Evolutionary conservation across 2,888 invertebrate genomes (phyloP).

Genomic region (Lasioglossum pauxillum): DNA sequence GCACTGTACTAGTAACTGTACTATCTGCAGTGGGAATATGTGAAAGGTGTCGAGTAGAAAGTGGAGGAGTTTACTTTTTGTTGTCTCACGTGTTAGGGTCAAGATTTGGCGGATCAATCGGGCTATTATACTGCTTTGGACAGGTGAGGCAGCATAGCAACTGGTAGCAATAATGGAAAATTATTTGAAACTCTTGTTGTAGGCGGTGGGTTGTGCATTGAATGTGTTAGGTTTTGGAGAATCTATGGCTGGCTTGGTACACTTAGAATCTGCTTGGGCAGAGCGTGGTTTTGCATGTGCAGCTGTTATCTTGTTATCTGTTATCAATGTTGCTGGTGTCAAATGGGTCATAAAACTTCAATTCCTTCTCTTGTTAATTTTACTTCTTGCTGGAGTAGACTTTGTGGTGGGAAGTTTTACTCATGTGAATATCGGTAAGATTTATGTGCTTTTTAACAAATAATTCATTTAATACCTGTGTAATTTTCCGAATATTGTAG

Average conservation of each 20-base stretch:
- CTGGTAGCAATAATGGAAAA: constrained; percentile 12
- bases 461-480: background rate
- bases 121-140: constrained; percentile 97
- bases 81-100: constrained; percentile 97
- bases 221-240: constrained; percentile 99
- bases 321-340: constrained; percentile 98
- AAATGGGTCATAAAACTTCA: constrained; percentile 99
- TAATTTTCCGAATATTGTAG: constrained; percentile 84
- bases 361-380: constrained; percentile 93
- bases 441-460: background rate
- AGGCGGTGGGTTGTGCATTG: constrained; percentile 98
- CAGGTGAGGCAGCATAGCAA: constrained; percentile 87
- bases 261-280: constrained; percentile 90
- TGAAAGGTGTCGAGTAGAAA: constrained; percentile 96
- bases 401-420: constrained; percentile 97
- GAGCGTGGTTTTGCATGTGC: constrained; percentile 94
- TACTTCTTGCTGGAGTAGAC: constrained; percentile 95
- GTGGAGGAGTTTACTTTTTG: constrained; percentile 99
- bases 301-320: constrained; percentile 93
- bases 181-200: constrained; percentile 74
- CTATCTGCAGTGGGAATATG: constrained; percentile 98
- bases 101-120: constrained; percentile 96
- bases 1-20: constrained; percentile 95
- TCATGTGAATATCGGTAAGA: constrained; percentile 89
- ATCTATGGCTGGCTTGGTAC: constrained; percentile 95